Evolutionary conservation across 2,888 invertebrate genomes (phyloP), one percentile per base, ranked within the genome.

Genomic region (Caenorhabditis sp.): DNA sequence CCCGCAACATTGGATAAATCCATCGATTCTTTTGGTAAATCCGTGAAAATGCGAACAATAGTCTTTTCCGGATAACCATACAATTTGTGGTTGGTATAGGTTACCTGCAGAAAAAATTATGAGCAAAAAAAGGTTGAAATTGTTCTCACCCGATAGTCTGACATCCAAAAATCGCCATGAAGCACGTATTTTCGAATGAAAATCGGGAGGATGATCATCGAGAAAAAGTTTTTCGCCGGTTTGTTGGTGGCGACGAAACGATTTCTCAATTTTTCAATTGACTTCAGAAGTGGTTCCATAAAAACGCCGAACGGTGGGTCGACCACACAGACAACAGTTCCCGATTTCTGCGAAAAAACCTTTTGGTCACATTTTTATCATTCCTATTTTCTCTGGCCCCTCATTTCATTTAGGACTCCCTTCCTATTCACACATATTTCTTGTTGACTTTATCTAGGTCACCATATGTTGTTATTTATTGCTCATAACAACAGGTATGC

Each of bases 231-330:
- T 14, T 51, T 31, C 14, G 36, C 17, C 0, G 58, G n/a, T 51
- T 69, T 70, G 17, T 58, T 62, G 21, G 70, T 55, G 0, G 72
- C 61, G 17, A 50, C 63, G 23, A 65, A 72, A 59, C 74, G 54
- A 27, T 67, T 26, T 55, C 76, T 71, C 66, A 85, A 72, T 53
- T 77, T 75, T n/a, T 73, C 60, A 4, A 85, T 65, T n/a, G 77
- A 78, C 23, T 74, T 72, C 61, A 83, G 59, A 21, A 85, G 64
- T 5, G 83, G 82, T 27, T 81, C 81, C 62, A 86, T 80, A 57
- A 83, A 79, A 23, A 81, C 81, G 54, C 83, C 86, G 62, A 86
- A 86, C n/a, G 86, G 86, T 24, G 86, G 85, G 70, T 85, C 86
- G 51, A 79, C 78, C 50, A 86, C 65, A 8, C 84, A 57, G 10